These are phyloP conservation scores for Archocentrus centrarchus DNA, from an alignment of 2,113 vertebrate genomes.

Conservation along the genomic window DNA sequence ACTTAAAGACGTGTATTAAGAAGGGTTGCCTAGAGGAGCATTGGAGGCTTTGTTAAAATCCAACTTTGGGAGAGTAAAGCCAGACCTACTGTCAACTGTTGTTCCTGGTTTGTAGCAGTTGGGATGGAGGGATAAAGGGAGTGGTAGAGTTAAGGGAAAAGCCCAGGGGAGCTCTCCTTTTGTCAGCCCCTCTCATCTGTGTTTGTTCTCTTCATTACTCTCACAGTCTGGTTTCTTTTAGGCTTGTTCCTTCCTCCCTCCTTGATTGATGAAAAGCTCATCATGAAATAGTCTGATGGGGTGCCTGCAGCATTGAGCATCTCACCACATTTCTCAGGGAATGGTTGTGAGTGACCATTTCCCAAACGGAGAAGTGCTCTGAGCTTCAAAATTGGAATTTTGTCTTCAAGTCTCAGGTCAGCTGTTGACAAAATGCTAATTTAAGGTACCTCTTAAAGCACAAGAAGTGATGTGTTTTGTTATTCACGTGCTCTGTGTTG, in stretches of 20 bases:
- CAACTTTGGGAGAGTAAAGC: constrained; percentile 32
- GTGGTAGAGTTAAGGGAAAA: constrained; percentile 55
- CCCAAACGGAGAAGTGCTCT: constrained; percentile 10
- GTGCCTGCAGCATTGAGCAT: not conserved
- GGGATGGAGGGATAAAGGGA: constrained; percentile 58
- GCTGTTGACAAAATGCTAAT: not conserved
- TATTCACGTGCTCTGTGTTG: constrained; percentile 8
- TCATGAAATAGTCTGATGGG: not conserved
- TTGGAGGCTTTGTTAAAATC: constrained; percentile 2
- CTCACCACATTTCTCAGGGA: not conserved
- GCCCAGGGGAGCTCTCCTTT: constrained; percentile 37
- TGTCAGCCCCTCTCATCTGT: constrained; percentile 36
- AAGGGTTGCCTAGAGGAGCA: not conserved
- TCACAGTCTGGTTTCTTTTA: constrained; percentile 47
- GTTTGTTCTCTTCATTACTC: constrained; percentile 42
- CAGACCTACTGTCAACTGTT: constrained; percentile 46
- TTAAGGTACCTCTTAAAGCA: not conserved
- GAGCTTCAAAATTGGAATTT: not conserved
- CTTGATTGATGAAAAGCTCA: constrained; percentile 44
- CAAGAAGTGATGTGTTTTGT: constrained; percentile 11
- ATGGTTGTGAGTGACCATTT: not conserved
- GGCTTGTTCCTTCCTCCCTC: not conserved
- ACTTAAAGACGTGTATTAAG: not conserved
- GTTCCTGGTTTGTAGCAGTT: constrained; percentile 43
- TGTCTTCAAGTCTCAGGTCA: not conserved